Evolutionary conservation across 2,888 invertebrate genomes (phyloP).

Genomic region (Plagiodera versicolora): DNA sequence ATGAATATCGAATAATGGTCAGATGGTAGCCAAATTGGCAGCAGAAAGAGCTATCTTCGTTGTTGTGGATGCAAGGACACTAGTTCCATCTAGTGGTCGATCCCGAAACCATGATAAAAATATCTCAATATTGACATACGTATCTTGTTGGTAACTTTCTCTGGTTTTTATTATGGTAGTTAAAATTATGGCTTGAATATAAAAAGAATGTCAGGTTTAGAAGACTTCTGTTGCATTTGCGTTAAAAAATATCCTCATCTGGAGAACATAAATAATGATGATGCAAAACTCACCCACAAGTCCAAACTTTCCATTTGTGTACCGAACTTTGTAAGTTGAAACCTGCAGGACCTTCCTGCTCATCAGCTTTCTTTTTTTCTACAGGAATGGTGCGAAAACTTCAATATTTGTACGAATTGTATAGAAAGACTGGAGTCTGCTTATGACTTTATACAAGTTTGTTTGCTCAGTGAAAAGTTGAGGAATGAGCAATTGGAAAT

Average conservation of each 20-base stretch:
- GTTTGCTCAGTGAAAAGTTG: slow-evolving; percentile 33
- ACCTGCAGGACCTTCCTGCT: background rate
- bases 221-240: slow-evolving; percentile 37
- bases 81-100: too few relatives aligned
- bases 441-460: slow-evolving; percentile 34
- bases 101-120: too few relatives aligned
- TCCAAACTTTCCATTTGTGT: slow-evolving; percentile 35
- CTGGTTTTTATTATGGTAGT: background rate
- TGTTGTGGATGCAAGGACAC: too few relatives aligned
- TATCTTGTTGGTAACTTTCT: background rate
- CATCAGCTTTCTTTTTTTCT: slow-evolving; percentile 14
- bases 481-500: slow-evolving; percentile 29
- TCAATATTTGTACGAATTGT: slow-evolving; percentile 34
- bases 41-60: too few relatives aligned
- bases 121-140: too few relatives aligned
- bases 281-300: slow-evolving; percentile 24
- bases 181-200: background rate
- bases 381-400: slow-evolving; percentile 33
- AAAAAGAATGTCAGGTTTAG: slow-evolving; percentile 20
- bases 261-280: slow-evolving; percentile 28
- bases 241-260: slow-evolving; percentile 26
- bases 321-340: slow-evolving; percentile 29
- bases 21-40: too few relatives aligned
- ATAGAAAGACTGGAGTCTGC: slow-evolving; percentile 29
- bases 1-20: too few relatives aligned